These are phyloP conservation scores for Caenorhabditis inopinata DNA, from an alignment of 1,140 invertebrate species.

Conservation along the genomic window DNA sequence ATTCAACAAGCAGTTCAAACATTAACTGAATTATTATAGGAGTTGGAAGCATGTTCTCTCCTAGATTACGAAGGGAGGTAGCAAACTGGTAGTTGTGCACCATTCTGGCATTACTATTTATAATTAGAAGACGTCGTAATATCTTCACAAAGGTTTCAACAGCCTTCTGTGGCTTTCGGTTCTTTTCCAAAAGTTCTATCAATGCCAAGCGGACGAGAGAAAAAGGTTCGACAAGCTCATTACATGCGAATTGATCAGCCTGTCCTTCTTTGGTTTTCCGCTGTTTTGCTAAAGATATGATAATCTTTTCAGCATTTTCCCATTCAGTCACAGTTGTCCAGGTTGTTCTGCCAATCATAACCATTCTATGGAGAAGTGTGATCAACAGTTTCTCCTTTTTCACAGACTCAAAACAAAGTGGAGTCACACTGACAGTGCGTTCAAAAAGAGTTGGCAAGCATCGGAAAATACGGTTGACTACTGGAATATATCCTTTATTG, in stretches of 20 bases:
- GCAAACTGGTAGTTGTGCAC: not conserved
- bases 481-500: slow-evolving; percentile 5
- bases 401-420: not conserved
- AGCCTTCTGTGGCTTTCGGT: not conserved
- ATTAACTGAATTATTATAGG: not conserved
- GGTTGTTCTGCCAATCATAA: not conserved
- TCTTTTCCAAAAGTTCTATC: not conserved
- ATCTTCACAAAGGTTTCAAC: not conserved
- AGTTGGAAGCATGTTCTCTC: not conserved
- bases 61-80: not conserved
- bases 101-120: not conserved
- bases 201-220: not conserved
- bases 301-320: slow-evolving; percentile 1
- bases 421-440: not conserved
- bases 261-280: slow-evolving; percentile 12
- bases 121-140: not conserved
- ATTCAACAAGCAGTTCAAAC: not conserved
- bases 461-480: not conserved
- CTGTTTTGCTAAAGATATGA: not conserved
- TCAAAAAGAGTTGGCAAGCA: not conserved
- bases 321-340: not conserved
- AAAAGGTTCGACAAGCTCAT: not conserved
- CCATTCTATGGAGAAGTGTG: not conserved
- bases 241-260: not conserved
- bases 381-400: not conserved